Evolutionary conservation across 2,797 vertebrate species (phyloP).

Genomic region (Crocidura indochinensis): DNA sequence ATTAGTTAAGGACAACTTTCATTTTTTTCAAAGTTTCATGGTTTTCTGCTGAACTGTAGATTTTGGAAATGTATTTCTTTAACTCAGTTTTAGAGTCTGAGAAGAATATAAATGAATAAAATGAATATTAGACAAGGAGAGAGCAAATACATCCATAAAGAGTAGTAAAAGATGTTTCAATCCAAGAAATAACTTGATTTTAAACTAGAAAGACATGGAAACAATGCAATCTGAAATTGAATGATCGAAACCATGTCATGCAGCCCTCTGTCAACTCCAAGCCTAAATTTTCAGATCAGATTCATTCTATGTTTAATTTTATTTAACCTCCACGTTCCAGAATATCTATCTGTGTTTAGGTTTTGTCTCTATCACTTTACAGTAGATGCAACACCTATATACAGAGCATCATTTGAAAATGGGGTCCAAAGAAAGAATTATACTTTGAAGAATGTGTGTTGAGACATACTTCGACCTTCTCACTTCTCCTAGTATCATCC

Average conservation of each 20-base stretch:
- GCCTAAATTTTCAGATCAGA: conserved; percentile 23
- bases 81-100: conserved; percentile 35
- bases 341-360: not conserved
- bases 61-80: conserved; percentile 43
- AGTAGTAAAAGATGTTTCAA: conserved; percentile 55
- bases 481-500: not conserved
- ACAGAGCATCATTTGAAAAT: not conserved
- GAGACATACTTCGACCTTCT: not conserved
- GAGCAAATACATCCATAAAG: conserved; percentile 46
- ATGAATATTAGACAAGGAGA: conserved; percentile 53
- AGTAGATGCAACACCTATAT: not conserved
- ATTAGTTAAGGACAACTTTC: not conserved
- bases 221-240: conserved; percentile 36
- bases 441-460: not conserved
- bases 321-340: not conserved
- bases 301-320: not conserved
- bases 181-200: conserved; percentile 45
- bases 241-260: conserved; percentile 39
- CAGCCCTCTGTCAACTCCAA: not conserved
- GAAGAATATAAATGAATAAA: conserved; percentile 65
- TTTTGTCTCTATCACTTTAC: not conserved
- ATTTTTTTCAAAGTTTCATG: conserved; percentile 45
- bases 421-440: not conserved
- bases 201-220: conserved; percentile 59
- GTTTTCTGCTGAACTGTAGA: conserved; percentile 51